phyloP scores from a whole-genome alignment of 2,113 vertebrate genomes.

The Triplophysa tibetana region DNA sequence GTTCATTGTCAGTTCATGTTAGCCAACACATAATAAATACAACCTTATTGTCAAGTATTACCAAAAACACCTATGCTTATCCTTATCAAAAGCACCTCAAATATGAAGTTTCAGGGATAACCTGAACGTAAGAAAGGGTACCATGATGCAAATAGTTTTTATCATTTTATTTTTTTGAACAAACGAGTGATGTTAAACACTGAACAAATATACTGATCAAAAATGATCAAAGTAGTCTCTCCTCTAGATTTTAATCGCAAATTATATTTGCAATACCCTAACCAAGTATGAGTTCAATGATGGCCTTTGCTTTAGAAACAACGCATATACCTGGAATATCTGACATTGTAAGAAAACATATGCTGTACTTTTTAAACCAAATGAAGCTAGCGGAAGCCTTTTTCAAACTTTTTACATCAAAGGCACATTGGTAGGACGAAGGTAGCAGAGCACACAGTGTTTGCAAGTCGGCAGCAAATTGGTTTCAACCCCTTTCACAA shows the following conservation, averaged over 20 bases:
- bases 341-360: constrained; percentile 52
- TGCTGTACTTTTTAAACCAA: constrained; percentile 40
- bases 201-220: constrained; percentile 71
- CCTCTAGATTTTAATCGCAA: constrained; percentile 75
- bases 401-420: constrained; percentile 67
- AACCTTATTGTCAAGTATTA: too few species aligned
- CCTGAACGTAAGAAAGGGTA: constrained; percentile 44
- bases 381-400: constrained; percentile 62
- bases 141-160: constrained; percentile 62
- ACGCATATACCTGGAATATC: constrained; percentile 69
- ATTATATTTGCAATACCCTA: constrained; percentile 60
- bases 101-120: not conserved
- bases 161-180: constrained; percentile 77
- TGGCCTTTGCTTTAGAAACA: constrained; percentile 60
- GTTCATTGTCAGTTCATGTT: too few species aligned
- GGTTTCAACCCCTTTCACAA: constrained; percentile 50
- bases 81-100: not conserved
- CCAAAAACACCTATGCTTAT: not conserved
- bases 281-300: constrained; percentile 44
- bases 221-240: constrained; percentile 65
- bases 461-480: constrained; percentile 54
- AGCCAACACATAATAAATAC: too few species aligned
- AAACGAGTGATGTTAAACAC: constrained; percentile 77
- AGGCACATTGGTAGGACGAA: constrained; percentile 78
- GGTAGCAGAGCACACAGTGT: constrained; percentile 63